A percentile compares a stretch with the other conserved stretches of the same genome.
These are phyloP conservation scores for Beroe forskalii DNA, from an alignment of 37 sponge, comb jelly and placozoan species.

Conservation along the genomic window DNA sequence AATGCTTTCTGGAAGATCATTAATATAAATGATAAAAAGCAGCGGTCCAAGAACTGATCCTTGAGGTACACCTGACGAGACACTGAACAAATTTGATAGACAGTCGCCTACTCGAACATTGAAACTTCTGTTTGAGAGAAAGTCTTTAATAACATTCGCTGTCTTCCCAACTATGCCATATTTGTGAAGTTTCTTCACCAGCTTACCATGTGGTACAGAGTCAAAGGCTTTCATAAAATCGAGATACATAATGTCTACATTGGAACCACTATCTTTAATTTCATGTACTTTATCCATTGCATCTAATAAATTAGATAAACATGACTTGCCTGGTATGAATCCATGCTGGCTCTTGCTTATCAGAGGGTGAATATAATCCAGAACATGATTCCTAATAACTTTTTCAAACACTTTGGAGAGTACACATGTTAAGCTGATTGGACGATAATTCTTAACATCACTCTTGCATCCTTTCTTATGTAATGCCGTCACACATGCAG, in stretches of 20 bases:
- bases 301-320: not conserved
- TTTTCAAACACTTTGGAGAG: not conserved
- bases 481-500: too few relatives aligned
- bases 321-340: not conserved
- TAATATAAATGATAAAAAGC: too few relatives aligned
- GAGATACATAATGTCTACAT: not conserved
- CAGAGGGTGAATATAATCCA: not conserved
- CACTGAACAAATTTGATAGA: too few relatives aligned
- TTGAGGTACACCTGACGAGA: too few relatives aligned
- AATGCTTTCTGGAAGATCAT: too few relatives aligned
- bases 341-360: not conserved
- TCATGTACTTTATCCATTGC: not conserved
- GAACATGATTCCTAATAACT: not conserved
- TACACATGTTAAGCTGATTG: not conserved
- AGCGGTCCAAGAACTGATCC: too few relatives aligned
- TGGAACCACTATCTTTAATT: not conserved
- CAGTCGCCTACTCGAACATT: too few relatives aligned
- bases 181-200: constrained; percentile 15
- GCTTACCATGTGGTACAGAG: not conserved
- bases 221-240: constrained; percentile 42
- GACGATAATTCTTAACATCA: not conserved
- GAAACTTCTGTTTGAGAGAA: too few relatives aligned
- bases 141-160: too few relatives aligned
- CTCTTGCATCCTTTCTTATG: too few relatives aligned
- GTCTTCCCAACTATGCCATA: too few relatives aligned